phyloP scores from a whole-genome alignment of 2,797 vertebrate genomes.

The Huso huso region DNA sequence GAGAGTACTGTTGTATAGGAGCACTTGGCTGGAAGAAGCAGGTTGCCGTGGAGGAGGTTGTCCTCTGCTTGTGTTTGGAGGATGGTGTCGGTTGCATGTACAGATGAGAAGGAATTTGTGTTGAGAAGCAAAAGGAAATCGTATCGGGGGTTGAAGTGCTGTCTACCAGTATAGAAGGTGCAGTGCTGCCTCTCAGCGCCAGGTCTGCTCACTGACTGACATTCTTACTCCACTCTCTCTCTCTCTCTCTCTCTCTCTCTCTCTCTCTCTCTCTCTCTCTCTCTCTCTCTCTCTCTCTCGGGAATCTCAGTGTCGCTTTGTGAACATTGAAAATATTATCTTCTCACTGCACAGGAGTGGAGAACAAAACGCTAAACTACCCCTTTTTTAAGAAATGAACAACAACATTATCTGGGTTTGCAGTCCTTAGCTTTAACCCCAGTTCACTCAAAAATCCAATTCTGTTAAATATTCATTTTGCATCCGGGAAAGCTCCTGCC shows the following conservation, averaged over 20 bases:
- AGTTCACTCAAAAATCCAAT: too few species aligned
- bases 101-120: constrained; percentile 43
- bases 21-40: constrained; percentile 58
- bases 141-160: constrained; percentile 30
- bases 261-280: constrained; percentile 43
- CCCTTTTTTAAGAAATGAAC: too few species aligned
- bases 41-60: constrained; percentile 41
- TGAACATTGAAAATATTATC: constrained; percentile 65
- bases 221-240: constrained; percentile 41
- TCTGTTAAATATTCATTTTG: too few species aligned
- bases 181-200: constrained; percentile 91
- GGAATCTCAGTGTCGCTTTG: constrained; percentile 69
- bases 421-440: too few species aligned
- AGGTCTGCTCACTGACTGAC: constrained; percentile 79
- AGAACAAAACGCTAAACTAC: constrained; percentile 43
- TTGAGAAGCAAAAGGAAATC: constrained; percentile 22
- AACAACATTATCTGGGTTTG: too few species aligned
- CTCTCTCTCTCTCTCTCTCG: constrained; percentile 53
- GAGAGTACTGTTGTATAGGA: constrained; percentile 40
- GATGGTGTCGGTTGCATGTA: constrained; percentile 64
- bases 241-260: constrained; percentile 40
- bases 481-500: too few species aligned
- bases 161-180: constrained; percentile 62
- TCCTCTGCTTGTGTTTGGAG: constrained; percentile 51
- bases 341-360: constrained; percentile 40